A percentile compares a stretch with the other conserved stretches of the same genome.
These are phyloP conservation scores for Elmis aenea DNA, from an alignment of 2,888 invertebrate genomes.

Conservation along the genomic window DNA sequence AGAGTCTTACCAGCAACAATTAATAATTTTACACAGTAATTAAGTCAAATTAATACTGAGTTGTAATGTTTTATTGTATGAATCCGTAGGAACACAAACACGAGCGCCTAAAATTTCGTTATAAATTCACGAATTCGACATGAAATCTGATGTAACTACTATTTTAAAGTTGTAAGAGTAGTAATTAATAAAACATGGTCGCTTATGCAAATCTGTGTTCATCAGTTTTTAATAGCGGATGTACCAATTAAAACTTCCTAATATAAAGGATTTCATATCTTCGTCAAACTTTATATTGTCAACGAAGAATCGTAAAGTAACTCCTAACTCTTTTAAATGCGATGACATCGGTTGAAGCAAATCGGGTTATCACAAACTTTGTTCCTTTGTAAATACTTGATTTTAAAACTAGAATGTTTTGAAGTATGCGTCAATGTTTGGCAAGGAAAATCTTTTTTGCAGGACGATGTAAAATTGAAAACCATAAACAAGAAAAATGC, in stretches of 20 bases:
- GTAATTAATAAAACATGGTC: constrained; percentile 30
- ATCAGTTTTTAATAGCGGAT: constrained; percentile 30
- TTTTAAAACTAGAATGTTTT: too few relatives aligned
- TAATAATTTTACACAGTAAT: too few relatives aligned
- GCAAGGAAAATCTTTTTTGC: too few relatives aligned
- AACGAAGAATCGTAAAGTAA: constrained; percentile 19
- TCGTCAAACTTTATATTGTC: constrained; percentile 23
- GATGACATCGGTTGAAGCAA: constrained; percentile 9
- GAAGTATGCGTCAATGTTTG: too few relatives aligned
- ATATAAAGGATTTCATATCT: constrained; percentile 25
- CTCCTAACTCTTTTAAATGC: constrained; percentile 17
- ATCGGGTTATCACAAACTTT: too few relatives aligned
- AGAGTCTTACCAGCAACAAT: too few relatives aligned
- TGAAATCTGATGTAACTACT: neutral
- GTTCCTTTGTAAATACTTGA: too few relatives aligned
- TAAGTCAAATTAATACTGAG: too few relatives aligned
- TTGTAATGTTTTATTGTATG: too few relatives aligned
- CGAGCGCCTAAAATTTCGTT: too few relatives aligned
- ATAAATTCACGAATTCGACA: too few relatives aligned
- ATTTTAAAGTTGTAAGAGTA: constrained; percentile 3
- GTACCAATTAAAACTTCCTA: constrained; percentile 29
- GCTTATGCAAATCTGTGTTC: constrained; percentile 30
- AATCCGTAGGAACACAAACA: too few relatives aligned
- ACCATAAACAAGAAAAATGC: neutral
- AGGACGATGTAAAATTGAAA: neutral